Evolutionary conservation across 2,888 invertebrate genomes (phyloP).

Genomic region (Sinelater perroti): DNA sequence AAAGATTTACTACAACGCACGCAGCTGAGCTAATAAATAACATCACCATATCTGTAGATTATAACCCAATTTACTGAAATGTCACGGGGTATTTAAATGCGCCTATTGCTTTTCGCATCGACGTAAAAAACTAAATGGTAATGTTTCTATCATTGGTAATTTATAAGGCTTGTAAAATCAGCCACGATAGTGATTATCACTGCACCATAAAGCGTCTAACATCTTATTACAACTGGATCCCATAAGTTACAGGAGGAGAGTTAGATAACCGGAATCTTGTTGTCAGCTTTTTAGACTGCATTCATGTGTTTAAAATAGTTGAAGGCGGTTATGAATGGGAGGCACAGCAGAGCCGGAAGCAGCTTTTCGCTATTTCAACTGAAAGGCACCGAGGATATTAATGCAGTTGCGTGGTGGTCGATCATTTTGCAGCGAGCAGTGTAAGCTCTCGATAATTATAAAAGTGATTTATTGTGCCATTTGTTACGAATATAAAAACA

Average conservation of each 20-base stretch:
- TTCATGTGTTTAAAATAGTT: too few relatives aligned
- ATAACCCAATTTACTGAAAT: constrained; percentile 34
- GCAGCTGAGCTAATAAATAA: constrained; percentile 27
- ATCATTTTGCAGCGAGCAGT: constrained; percentile 26
- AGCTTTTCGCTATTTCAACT: too few relatives aligned
- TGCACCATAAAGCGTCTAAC: constrained; percentile 22
- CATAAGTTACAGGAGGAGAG: too few relatives aligned
- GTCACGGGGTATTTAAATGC: constrained; percentile 27
- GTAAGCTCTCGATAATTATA: constrained; percentile 29
- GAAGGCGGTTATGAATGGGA: too few relatives aligned
- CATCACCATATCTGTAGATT: constrained; percentile 32
- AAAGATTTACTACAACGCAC: constrained; percentile 3
- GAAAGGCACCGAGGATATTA: background rate
- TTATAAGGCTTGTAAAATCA: constrained; percentile 25
- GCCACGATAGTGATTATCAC: constrained; percentile 18
- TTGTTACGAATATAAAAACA: constrained; percentile 36
- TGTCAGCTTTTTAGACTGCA: too few relatives aligned
- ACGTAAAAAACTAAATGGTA: constrained; percentile 26
- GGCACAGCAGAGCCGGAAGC: too few relatives aligned
- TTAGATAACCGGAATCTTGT: too few relatives aligned
- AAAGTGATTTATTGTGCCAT: constrained; percentile 33
- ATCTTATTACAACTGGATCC: constrained; percentile 25
- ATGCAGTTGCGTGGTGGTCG: constrained; percentile 28
- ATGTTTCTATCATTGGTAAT: constrained; percentile 25
- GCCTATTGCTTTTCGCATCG: constrained; percentile 24